Evolutionary conservation across 37 sponge, comb jelly and placozoan species (phyloP).

Genomic region (Aplysina aerophoba): DNA sequence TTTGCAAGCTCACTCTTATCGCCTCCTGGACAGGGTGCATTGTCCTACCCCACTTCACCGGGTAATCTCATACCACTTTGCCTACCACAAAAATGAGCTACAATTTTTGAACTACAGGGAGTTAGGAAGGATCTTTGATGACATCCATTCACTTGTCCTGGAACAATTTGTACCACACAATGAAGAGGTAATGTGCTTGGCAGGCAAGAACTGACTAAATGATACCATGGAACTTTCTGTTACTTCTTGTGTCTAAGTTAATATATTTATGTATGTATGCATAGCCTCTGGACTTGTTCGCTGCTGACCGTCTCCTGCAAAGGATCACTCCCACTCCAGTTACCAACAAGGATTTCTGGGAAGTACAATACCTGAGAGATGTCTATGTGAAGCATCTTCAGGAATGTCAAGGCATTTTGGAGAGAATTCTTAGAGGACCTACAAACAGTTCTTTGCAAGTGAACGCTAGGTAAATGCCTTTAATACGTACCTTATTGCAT

Average conservation of each 20-base stretch:
- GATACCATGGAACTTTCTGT: too few species aligned
- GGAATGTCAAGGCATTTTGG: slow-evolving; percentile 15
- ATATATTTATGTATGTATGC: too few species aligned
- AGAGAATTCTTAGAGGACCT: background rate
- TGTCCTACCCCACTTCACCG: too few species aligned
- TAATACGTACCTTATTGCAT: too few species aligned
- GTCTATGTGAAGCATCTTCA: slow-evolving; percentile 2
- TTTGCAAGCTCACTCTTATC: too few species aligned
- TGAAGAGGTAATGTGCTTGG: too few species aligned
- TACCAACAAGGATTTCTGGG: slow-evolving; percentile 11
- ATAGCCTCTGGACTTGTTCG: slow-evolving; percentile 22
- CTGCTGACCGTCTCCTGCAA: background rate
- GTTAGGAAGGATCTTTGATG: slow-evolving; percentile 10
- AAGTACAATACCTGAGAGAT: slow-evolving; percentile 3
- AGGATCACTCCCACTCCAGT: background rate
- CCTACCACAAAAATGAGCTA: background rate
- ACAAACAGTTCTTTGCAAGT: too few species aligned
- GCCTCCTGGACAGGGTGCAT: too few species aligned
- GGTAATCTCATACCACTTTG: slow-evolving; percentile 5
- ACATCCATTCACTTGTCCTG: background rate
- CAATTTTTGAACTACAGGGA: slow-evolving; percentile 28
- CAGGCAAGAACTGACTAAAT: too few species aligned
- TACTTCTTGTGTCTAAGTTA: too few species aligned
- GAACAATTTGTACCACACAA: background rate
- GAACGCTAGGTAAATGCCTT: too few species aligned